Base-by-base conservation (phyloP, 1,140 invertebrate species). In the Pseudomyrmex dendroicus region DNA sequence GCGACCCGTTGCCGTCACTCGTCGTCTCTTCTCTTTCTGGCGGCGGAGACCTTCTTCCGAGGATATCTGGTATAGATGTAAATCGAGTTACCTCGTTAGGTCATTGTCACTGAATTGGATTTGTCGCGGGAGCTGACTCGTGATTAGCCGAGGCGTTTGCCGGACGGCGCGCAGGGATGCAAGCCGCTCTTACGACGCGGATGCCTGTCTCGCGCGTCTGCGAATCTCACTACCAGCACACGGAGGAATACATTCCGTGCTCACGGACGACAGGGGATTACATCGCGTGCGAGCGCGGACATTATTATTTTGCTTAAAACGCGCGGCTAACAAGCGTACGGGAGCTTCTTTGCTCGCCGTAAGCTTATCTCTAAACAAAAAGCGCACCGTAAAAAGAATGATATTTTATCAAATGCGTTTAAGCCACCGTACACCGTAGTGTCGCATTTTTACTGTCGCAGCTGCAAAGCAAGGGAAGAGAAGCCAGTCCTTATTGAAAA, bases 21-120 rank as follows among this genome's bases (percentile, higher is more conserved):
- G 17, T 25, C 67, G 35, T 35, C 35, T 35, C 9, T 13, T 4
- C 17, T 35, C 59, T 22, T 76, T 17, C 59, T 57, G 74, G 73
- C 82, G 35, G 35, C 35, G 35, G 35, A 35, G 7, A 35, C 35
- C 35, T 35, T 56, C 20, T 50, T 59, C 59, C 35, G 22, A 70
- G 56, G 77, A 83, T 87, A 82, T 83, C 67, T 63, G 72, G 44
- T 64, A 59, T 17, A 61, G 72, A 90, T 86, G 84, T 84, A 82
- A 83, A 90, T 90, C 85, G 83, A 86, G 80, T 90, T 86, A 88
- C 57, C 84, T 89, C 84, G 86, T 90, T 88, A 88, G 80, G 73
- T 85, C 86, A 84, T 82, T 88, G 86, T 84, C 87, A 73, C 22
- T 46, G 63, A 82, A 89, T 80, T 64, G 77, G 63, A 80, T 88